Evolutionary conservation across 2,888 invertebrate species (phyloP).

Genomic region (Stratiomys singularior): DNA sequence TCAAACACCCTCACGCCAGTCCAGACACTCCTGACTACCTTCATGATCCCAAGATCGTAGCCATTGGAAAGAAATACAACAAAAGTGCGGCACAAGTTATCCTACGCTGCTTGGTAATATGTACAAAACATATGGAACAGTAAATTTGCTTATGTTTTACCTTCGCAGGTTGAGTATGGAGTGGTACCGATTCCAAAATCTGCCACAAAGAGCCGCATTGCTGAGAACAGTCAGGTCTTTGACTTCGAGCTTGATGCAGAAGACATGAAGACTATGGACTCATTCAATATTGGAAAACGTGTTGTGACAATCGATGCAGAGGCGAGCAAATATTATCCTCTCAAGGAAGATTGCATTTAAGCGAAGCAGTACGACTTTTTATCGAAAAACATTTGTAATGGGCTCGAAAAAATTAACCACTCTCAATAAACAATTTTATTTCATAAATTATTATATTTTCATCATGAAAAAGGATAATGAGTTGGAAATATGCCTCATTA

Average conservation of each 20-base stretch:
- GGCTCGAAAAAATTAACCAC: not conserved
- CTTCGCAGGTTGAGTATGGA: constrained; percentile 55
- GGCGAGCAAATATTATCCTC: constrained; percentile 16
- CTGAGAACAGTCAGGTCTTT: constrained; percentile 69
- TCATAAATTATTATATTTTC: too few relatives aligned
- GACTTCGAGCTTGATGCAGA: constrained; percentile 68
- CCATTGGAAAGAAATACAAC: constrained; percentile 67
- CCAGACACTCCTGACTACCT: constrained; percentile 60
- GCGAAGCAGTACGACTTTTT: too few relatives aligned
- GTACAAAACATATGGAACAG: not conserved
- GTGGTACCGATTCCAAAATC: constrained; percentile 71
- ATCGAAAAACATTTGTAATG: not conserved
- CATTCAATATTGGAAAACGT: constrained; percentile 8
- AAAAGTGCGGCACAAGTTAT: constrained; percentile 74
- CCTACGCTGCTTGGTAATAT: constrained; percentile 71
- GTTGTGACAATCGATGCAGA: constrained; percentile 16
- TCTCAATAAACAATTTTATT: too few relatives aligned
- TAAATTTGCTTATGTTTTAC: too few relatives aligned
- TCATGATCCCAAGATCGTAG: not conserved
- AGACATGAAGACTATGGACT: constrained; percentile 62
- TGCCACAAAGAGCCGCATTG: constrained; percentile 66
- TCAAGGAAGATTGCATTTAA: constrained; percentile 26
- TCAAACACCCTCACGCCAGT: constrained; percentile 71
- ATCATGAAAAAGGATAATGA: too few relatives aligned
- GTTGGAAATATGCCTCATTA: too few relatives aligned